These are phyloP conservation scores for Choristoneura rosaceana DNA, from an alignment of 2,888 invertebrate genomes.

Conservation along the genomic window DNA sequence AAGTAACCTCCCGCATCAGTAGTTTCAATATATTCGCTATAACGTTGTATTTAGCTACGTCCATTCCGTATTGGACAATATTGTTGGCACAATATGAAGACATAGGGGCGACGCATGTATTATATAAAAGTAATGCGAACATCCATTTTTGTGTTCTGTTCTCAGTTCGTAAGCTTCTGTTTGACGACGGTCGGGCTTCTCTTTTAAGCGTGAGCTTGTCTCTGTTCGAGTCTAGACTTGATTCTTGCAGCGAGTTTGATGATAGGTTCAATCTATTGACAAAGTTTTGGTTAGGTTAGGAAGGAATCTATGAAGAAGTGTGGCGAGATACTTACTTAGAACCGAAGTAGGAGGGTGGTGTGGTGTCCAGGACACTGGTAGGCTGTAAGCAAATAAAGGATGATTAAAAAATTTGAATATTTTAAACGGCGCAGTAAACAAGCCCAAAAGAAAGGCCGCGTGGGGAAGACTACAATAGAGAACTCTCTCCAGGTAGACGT, in stretches of 20 bases:
- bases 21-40: constrained; percentile 65
- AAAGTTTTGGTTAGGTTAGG: constrained; percentile 16
- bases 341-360: constrained; percentile 71
- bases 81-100: constrained; percentile 74
- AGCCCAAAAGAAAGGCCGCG: too few relatives aligned
- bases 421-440: too few relatives aligned
- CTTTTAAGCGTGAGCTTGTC: background rate
- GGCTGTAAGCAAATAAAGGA: constrained; percentile 58
- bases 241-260: constrained; percentile 18
- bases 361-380: constrained; percentile 63
- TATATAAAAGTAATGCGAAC: constrained; percentile 74
- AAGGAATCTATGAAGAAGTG: background rate
- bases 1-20: constrained; percentile 71
- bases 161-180: constrained; percentile 47
- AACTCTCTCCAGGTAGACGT: too few relatives aligned
- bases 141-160: constrained; percentile 71
- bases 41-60: constrained; percentile 76
- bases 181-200: constrained; percentile 43
- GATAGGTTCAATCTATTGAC: constrained; percentile 27
- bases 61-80: constrained; percentile 75
- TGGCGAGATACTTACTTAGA: constrained; percentile 62
- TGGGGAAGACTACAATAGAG: too few relatives aligned
- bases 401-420: background rate
- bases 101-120: constrained; percentile 76
- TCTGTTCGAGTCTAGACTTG: background rate